Percentiles rank a stretch among this genome's conserved stretches.
Conservation (phyloP, 2,888 invertebrate genomes). For the Lysandra bellargus region DNA sequence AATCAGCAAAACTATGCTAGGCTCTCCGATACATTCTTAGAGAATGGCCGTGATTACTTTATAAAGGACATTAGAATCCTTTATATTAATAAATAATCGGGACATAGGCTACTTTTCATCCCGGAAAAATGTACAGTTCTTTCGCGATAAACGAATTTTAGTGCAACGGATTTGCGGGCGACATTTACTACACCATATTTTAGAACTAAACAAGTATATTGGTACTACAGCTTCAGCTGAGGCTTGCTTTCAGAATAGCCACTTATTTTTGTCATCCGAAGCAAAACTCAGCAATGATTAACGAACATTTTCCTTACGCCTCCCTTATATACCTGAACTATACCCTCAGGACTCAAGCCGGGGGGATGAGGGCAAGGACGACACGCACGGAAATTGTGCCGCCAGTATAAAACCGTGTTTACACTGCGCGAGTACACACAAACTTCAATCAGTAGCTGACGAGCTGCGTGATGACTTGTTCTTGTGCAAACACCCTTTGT, state of each 20-base stretch:
- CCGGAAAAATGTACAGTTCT: too few species aligned
- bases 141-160: too few species aligned
- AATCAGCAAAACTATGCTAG: not conserved
- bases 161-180: too few species aligned
- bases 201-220: too few species aligned
- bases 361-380: conserved; percentile 8
- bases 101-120: too few species aligned
- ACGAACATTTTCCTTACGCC: not conserved
- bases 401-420: conserved; percentile 21
- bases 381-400: conserved; percentile 12
- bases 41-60: not conserved
- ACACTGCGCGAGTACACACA: not conserved
- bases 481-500: conserved; percentile 20
- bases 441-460: conserved; percentile 2
- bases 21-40: not conserved
- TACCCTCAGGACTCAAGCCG: not conserved
- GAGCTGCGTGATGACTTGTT: conserved; percentile 13
- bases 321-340: not conserved
- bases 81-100: not conserved
- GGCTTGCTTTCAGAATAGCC: too few species aligned
- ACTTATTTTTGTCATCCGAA: too few species aligned
- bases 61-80: not conserved
- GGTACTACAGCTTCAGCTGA: too few species aligned
- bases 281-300: not conserved
- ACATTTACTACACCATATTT: too few species aligned